Conservation (phyloP, 2,888 invertebrate genomes). For the Nemurella pictetii region DNA sequence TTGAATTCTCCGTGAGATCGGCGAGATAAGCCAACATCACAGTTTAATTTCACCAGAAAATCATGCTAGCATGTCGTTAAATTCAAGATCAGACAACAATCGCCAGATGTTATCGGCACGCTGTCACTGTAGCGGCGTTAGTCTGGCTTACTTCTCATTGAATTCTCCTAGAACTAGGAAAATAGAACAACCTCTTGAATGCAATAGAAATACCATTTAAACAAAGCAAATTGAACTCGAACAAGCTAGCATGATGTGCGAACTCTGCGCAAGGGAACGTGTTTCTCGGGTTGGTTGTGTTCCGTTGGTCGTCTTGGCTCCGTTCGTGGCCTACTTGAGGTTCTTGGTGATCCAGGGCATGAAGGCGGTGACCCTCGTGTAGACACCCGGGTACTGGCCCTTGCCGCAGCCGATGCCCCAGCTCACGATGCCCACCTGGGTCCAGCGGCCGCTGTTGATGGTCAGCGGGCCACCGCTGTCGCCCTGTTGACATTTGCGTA, state of each 20-base stretch:
- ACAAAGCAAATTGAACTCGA: background rate
- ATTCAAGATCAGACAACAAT: no score
- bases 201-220: background rate
- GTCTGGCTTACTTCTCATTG: background rate
- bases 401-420: slow-evolving; percentile 93
- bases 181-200: background rate
- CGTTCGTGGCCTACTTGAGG: slow-evolving; percentile 58
- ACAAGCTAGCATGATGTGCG: background rate
- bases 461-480: slow-evolving; percentile 88
- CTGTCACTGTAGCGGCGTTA: background rate
- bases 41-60: background rate
- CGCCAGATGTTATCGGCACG: background rate
- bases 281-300: background rate
- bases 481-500: slow-evolving; percentile 61
- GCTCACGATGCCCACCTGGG: slow-evolving; percentile 84
- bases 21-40: background rate
- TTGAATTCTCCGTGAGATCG: background rate
- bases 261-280: no score
- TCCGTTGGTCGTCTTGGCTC: slow-evolving; percentile 17
- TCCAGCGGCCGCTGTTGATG: slow-evolving; percentile 76
- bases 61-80: background rate
- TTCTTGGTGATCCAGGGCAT: slow-evolving; percentile 87
- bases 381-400: slow-evolving; percentile 89
- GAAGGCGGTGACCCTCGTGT: slow-evolving; percentile 81
- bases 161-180: background rate